Evolutionary conservation across 2,888 invertebrate genomes (phyloP).

Genomic region (Eupsilia transversa): DNA sequence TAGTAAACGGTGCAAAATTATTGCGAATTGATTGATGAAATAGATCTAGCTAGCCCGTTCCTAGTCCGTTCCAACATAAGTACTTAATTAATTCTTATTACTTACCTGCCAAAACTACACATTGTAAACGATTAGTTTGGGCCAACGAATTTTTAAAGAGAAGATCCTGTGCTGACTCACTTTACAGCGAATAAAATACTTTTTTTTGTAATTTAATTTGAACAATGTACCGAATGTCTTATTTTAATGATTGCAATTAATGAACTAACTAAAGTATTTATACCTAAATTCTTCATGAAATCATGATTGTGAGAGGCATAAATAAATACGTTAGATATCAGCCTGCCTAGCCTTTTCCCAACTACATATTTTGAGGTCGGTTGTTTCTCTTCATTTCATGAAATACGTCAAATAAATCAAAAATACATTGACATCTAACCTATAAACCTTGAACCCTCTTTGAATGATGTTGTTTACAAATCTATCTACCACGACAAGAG

Average conservation of each 20-base stretch:
- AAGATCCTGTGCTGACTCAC: neutral
- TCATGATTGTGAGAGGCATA: neutral
- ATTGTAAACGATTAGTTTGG: neutral
- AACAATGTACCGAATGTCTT: no score
- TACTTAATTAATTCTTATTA: neutral
- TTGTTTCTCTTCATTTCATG: no score
- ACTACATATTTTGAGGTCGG: neutral
- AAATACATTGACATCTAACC: neutral
- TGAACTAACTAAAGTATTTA: neutral
- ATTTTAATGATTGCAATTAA: neutral
- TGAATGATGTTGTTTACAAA: conserved; percentile 11
- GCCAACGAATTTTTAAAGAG: neutral
- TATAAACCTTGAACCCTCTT: neutral
- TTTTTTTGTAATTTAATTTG: neutral
- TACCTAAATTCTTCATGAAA: neutral
- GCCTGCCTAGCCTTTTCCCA: neutral
- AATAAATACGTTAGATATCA: neutral
- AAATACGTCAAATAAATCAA: neutral
- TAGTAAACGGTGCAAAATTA: neutral
- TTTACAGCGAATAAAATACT: neutral
- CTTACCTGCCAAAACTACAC: neutral
- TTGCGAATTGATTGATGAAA: neutral
- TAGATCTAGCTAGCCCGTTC: neutral
- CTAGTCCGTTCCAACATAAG: neutral
- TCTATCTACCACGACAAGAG: neutral